Percentiles rank a stretch among this genome's conserved stretches.
These are phyloP conservation scores for Syrphus vitripennis DNA, from an alignment of 2,888 invertebrate species.

Conservation along the genomic window DNA sequence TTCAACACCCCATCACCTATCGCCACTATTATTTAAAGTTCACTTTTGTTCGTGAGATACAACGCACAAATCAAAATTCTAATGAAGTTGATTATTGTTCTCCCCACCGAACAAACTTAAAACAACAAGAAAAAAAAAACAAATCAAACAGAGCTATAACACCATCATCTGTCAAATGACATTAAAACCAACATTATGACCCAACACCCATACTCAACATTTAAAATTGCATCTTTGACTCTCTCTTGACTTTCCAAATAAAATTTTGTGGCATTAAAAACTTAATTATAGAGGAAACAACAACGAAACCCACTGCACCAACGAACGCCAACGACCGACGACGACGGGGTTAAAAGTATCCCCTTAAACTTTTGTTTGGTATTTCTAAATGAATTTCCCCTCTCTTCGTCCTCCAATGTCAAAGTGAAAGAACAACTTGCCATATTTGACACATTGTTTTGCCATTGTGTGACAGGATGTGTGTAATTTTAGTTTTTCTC, in stretches of 20 bases:
- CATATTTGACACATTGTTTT: slow-evolving; percentile 48
- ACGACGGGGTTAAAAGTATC: too few species aligned
- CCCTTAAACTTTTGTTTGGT: background rate
- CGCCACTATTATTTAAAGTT: background rate
- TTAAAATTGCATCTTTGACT: background rate
- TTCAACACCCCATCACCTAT: background rate
- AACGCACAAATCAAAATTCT: background rate
- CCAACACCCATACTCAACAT: background rate
- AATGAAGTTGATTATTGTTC: slow-evolving; percentile 45
- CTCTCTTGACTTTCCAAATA: slow-evolving; percentile 16
- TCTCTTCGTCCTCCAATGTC: background rate
- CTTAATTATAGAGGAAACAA: slow-evolving; percentile 45
- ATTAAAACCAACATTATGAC: background rate
- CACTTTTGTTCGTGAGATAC: background rate
- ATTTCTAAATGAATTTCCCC: slow-evolving; percentile 23
- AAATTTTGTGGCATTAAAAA: slow-evolving; percentile 39
- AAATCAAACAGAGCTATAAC: background rate
- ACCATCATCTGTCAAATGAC: background rate
- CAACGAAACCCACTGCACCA: background rate
- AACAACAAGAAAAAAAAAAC: background rate
- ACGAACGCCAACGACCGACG: too few species aligned
- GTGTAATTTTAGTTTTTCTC: background rate
- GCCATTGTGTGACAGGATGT: background rate
- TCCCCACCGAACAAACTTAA: background rate
- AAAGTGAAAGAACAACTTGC: slow-evolving; percentile 19